Conservation (phyloP, 2,888 invertebrate species). For the Torymus auratus region DNA sequence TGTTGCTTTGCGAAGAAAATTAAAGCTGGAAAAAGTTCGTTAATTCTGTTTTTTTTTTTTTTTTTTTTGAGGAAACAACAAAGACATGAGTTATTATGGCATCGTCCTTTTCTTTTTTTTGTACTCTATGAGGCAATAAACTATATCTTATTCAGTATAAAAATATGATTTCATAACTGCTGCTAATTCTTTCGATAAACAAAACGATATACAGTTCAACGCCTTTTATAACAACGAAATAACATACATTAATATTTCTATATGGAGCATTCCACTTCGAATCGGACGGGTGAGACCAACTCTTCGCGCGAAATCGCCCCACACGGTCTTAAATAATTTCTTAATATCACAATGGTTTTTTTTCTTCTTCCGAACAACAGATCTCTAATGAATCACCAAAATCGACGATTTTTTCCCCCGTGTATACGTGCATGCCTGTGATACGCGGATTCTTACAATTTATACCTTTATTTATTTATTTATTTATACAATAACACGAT, state of each 20-base stretch:
- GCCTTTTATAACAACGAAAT: background rate
- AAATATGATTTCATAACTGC: conserved; percentile 14
- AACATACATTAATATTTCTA: background rate
- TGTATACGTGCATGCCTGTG: conserved; percentile 27
- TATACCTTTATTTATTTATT: conserved; percentile 2
- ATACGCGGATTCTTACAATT: background rate
- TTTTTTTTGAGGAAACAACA: background rate
- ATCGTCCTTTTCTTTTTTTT: background rate
- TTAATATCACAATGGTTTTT: conserved; percentile 10
- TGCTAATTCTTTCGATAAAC: too few species aligned
- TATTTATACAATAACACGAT: conserved; percentile 32
- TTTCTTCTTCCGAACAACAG: background rate
- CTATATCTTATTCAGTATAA: background rate
- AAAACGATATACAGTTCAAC: background rate
- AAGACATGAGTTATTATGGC: too few species aligned
- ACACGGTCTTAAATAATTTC: background rate
- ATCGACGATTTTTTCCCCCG: background rate
- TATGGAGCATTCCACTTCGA: background rate
- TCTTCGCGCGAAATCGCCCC: too few species aligned
- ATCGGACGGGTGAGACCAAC: too few species aligned
- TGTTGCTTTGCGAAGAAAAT: too few species aligned
- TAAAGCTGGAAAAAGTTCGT: too few species aligned
- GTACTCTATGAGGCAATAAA: conserved; percentile 7
- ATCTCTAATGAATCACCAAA: background rate
- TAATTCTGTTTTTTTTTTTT: background rate